These are phyloP conservation scores for Philereme vetulata DNA, from an alignment of 2,888 invertebrate species.

Conservation along the genomic window DNA sequence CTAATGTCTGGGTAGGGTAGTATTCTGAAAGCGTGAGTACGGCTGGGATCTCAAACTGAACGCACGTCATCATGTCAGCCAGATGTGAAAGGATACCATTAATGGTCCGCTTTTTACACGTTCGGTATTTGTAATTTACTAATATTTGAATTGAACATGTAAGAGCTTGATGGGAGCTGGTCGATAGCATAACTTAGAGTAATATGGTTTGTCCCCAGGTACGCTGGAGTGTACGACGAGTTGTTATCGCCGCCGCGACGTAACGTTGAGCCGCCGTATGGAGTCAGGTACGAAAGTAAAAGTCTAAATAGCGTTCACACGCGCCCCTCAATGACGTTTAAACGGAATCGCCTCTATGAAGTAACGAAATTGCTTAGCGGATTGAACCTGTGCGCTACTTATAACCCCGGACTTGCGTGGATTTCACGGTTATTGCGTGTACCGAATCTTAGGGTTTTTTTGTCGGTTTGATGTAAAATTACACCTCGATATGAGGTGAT, in stretches of 20 bases:
- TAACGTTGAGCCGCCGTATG: slow-evolving; percentile 77
- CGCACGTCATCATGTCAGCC: too few species aligned
- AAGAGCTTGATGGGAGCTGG: too few species aligned
- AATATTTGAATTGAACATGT: too few species aligned
- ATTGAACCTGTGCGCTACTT: slow-evolving; percentile 58
- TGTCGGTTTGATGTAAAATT: slow-evolving; percentile 7
- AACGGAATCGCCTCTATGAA: slow-evolving; percentile 52
- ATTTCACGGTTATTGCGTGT: slow-evolving; percentile 19
- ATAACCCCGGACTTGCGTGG: slow-evolving; percentile 21
- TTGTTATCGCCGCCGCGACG: slow-evolving; percentile 79
- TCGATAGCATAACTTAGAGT: not conserved
- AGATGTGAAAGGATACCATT: too few species aligned
- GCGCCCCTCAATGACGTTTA: slow-evolving; percentile 55
- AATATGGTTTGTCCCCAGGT: slow-evolving; percentile 53
- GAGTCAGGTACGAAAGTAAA: slow-evolving; percentile 82
- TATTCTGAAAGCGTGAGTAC: too few species aligned
- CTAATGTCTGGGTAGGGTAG: too few species aligned
- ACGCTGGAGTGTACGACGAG: slow-evolving; percentile 77
- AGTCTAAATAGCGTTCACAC: slow-evolving; percentile 72
- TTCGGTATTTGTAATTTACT: too few species aligned
- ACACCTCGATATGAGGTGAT: slow-evolving; percentile 4
- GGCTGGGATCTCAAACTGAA: too few species aligned
- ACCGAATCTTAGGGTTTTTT: slow-evolving; percentile 16
- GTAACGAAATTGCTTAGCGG: slow-evolving; percentile 67
- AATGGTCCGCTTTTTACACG: too few species aligned